These are phyloP conservation scores for Drosophila truncata DNA, from an alignment of 1,140 invertebrate genomes.

Conservation along the genomic window DNA sequence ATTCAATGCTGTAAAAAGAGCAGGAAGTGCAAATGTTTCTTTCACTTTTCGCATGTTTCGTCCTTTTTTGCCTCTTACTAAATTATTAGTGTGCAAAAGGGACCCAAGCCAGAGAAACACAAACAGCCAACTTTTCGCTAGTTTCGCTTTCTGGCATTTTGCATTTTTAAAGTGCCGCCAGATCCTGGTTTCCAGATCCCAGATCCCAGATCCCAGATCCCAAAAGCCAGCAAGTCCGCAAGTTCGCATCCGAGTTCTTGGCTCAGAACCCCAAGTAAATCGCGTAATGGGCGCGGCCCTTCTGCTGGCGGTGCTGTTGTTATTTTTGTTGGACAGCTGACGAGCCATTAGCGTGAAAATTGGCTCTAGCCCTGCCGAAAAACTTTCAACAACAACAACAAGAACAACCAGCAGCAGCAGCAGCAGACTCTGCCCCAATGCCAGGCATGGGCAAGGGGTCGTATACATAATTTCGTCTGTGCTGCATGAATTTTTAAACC, in stretches of 20 bases:
- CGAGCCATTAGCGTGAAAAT: slow-evolving; percentile 76
- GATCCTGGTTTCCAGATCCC: slow-evolving; percentile 12
- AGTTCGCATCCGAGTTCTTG: neutral
- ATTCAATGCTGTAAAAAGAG: slow-evolving; percentile 54
- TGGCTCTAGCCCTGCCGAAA: slow-evolving; percentile 71
- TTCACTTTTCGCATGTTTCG: slow-evolving; percentile 63
- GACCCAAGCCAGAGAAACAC: slow-evolving; percentile 34
- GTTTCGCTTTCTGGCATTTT: slow-evolving; percentile 72
- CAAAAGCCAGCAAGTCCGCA: slow-evolving; percentile 16
- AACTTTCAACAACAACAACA: slow-evolving; percentile 58
- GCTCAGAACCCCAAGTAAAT: slow-evolving; percentile 34
- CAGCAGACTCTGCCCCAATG: slow-evolving; percentile 3
- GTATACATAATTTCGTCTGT: slow-evolving; percentile 80
- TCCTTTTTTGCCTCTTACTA: slow-evolving; percentile 73
- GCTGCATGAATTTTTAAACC: slow-evolving; percentile 79
- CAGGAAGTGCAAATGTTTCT: slow-evolving; percentile 82
- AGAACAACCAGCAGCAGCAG: slow-evolving; percentile 1
- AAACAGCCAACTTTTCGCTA: slow-evolving; percentile 59
- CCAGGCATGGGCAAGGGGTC: slow-evolving; percentile 56
- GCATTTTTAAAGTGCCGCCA: slow-evolving; percentile 70
- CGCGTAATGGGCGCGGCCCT: slow-evolving; percentile 66
- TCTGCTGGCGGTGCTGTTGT: slow-evolving; percentile 18
- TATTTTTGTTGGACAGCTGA: slow-evolving; percentile 66
- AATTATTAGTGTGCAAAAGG: slow-evolving; percentile 68
- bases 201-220: slow-evolving; percentile 4